Evolutionary conservation across 2,113 vertebrate genomes (phyloP), one percentile per base, ranked within the genome.

Genomic region (Melospiza melodia): DNA sequence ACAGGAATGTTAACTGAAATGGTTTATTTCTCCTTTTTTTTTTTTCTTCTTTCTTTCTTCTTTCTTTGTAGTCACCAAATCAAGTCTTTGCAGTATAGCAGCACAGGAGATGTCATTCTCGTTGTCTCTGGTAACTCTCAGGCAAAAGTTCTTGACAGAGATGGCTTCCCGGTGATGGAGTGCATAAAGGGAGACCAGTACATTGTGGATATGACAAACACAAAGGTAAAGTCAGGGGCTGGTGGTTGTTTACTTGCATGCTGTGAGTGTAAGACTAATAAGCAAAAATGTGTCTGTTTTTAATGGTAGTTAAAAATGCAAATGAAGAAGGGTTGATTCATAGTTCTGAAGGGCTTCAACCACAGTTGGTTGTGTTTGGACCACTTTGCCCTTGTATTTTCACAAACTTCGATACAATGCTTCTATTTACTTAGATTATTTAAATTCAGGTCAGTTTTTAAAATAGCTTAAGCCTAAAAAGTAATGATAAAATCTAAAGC

Each of bases 191-290:
- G 99, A 95, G 99, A 99, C 97, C 99, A 99, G 71, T 99, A 99
- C 96, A 99, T 99, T 46, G 99, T 99, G 90, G 99, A 99, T 96
- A 99, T 99, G 99, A 99, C 98, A 51, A 99, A 99, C 84, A 99
- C 99, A 69, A 99, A 99, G 99, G 99, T 99, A 98, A 96, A 71
- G 13, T 62, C 25, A 57, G 15, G 6, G 5, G 1, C 9, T 74
- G 21, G 66, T 57, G 1, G 9, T 58, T 18, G 31, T 18, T 71
- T 67, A 19, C 12, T 72, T 73, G 28, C 3, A 13, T 69, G 20
- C 22, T 11, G 5, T 39, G 15, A 44, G 12, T 14, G 20, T 37
- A 44, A 69, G 22, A 66, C 41, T 77, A 46, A 30, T 51, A 65
- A 48, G 19, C 15, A 78, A 35, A 19, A 51, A 14, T 58, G 5